phyloP scores from a whole-genome alignment of 2,113 vertebrate species.

The Alexandromys fortis region DNA sequence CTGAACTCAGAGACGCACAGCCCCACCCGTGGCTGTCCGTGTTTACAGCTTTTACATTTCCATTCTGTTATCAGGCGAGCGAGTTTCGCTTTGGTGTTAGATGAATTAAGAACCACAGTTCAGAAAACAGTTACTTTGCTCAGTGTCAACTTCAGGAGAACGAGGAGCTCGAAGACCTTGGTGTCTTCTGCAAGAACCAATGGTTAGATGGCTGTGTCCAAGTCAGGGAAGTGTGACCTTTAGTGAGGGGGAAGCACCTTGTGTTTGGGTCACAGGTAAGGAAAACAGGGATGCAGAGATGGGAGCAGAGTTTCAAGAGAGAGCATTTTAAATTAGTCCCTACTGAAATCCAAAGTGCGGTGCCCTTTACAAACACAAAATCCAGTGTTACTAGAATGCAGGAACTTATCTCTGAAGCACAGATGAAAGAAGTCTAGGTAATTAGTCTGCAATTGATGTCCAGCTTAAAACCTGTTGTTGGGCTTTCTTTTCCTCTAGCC shows the following conservation, averaged over 20 bases:
- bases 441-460: background rate
- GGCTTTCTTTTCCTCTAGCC: too few relatives aligned
- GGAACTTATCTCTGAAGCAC: background rate
- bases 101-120: background rate
- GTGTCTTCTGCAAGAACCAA: background rate
- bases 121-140: background rate
- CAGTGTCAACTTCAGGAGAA: background rate
- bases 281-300: background rate
- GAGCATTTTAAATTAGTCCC: background rate
- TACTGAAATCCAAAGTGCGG: background rate
- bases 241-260: too few relatives aligned
- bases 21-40: too few relatives aligned
- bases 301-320: background rate
- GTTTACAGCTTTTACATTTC: background rate
- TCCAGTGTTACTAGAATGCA: background rate
- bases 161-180: background rate
- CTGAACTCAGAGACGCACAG: background rate
- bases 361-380: background rate
- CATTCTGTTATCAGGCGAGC: background rate
- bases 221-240: background rate
- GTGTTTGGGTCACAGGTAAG: background rate
- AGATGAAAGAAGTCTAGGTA: constrained; percentile 33
- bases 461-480: background rate
- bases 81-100: background rate
- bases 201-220: background rate